Conservation (phyloP, 2,888 invertebrate species). For the Thymelicus acteon region DNA sequence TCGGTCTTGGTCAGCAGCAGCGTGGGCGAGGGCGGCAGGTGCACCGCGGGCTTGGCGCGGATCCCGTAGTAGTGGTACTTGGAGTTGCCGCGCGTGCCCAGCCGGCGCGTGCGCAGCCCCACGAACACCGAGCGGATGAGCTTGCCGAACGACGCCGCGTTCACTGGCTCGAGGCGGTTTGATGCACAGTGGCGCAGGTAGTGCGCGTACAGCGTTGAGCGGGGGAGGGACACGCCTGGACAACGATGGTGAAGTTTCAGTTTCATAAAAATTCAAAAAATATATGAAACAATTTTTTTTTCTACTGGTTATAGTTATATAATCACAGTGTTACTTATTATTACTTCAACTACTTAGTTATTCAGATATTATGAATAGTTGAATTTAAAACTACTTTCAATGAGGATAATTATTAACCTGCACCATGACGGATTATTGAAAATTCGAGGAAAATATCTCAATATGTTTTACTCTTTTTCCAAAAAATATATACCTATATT, state of each 20-base stretch:
- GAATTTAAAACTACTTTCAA: too few species aligned
- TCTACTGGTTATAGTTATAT: too few species aligned
- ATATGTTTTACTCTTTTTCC: too few species aligned
- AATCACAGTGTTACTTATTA: too few species aligned
- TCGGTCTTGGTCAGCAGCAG: slow-evolving; percentile 33
- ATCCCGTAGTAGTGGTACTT: slow-evolving; percentile 99
- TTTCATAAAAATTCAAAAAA: too few species aligned
- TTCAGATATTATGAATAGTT: too few species aligned
- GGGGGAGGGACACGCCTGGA: slow-evolving; percentile 92
- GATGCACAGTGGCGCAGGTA: slow-evolving; percentile 97
- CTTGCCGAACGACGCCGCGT: slow-evolving; percentile 99
- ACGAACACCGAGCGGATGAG: slow-evolving; percentile 99
- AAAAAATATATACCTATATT: too few species aligned
- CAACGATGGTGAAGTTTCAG: neutral
- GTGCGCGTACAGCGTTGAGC: slow-evolving; percentile 98
- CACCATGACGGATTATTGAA: too few species aligned
- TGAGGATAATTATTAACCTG: too few species aligned
- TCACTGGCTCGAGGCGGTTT: slow-evolving; percentile 98
- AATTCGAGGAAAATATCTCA: too few species aligned
- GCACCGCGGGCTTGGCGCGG: slow-evolving; percentile 89
- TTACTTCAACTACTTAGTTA: too few species aligned
- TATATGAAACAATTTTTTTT: too few species aligned
- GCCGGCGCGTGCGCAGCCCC: slow-evolving; percentile 96
- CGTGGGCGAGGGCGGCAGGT: slow-evolving; percentile 44
- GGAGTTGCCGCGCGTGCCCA: slow-evolving; percentile 98